Percentiles rank a stretch among this genome's conserved stretches.
Evolutionary conservation across 2,888 invertebrate genomes (phyloP).

Genomic region (Philaethria dido): DNA sequence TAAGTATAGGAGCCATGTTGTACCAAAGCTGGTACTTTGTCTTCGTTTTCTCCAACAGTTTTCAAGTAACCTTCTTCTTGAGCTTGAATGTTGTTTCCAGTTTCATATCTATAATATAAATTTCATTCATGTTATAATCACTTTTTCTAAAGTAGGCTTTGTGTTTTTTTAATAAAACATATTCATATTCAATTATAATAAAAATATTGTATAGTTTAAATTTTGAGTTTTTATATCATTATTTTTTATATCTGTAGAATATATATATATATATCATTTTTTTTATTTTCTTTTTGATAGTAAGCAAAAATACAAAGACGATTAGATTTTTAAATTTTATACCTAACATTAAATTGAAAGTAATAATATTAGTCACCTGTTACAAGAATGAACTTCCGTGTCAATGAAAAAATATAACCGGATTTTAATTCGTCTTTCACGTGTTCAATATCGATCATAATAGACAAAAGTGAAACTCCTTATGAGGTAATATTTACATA

Average conservation of each 20-base stretch:
- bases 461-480: slow-evolving; percentile 19
- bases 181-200: background rate
- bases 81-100: slow-evolving; percentile 91
- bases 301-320: too few species aligned
- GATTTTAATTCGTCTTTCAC: slow-evolving; percentile 7
- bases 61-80: slow-evolving; percentile 91
- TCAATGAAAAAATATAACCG: slow-evolving; percentile 15
- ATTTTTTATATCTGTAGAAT: too few species aligned
- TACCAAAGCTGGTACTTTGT: slow-evolving; percentile 83
- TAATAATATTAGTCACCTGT: background rate
- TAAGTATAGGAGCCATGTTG: slow-evolving; percentile 92
- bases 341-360: background rate
- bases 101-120: slow-evolving; percentile 87
- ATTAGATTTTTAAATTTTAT: background rate
- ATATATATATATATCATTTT: too few species aligned
- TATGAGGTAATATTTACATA: slow-evolving; percentile 15
- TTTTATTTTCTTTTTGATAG: too few species aligned
- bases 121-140: background rate
- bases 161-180: background rate
- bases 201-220: too few species aligned
- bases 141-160: background rate
- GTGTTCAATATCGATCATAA: slow-evolving; percentile 1
- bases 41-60: slow-evolving; percentile 85
- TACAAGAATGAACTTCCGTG: background rate
- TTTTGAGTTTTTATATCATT: too few species aligned